Base-by-base conservation (phyloP, 2,888 invertebrate genomes). In the Chrysolina americana region DNA sequence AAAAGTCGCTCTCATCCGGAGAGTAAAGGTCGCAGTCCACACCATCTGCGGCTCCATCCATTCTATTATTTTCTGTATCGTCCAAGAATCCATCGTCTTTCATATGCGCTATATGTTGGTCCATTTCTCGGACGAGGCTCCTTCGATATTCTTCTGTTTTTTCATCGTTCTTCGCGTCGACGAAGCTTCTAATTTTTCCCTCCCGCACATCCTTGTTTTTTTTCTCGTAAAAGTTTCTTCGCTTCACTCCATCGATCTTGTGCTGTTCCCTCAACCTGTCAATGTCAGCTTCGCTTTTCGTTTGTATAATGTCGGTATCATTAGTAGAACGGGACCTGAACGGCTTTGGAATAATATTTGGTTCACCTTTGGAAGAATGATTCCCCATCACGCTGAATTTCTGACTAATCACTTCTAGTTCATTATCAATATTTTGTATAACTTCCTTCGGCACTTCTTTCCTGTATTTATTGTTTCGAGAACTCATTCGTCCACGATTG, bases 41-140 rank as follows among this genome's bases (percentile, higher is more conserved):
- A 28, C n/a, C 59, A 28, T 13, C 11, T 23, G 13, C 9, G 41
- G 4, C 17, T 56, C 10, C 47, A 9, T 21, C 44, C 10, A 28
- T 23, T 1, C 53, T 13, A n/a, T 48, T 4, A 69, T 73, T 71
- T 44, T 68, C 79, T 13, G 75, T 65, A 0, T 80, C 79, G 48
- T 81, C 82, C 9, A 78, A 48, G 41, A 80, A 81, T 0, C 82
- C 81, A 66, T 82, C 81, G 13, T 68, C 66, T 70, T 71, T 75
- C 82, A 82, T 81, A 59, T 82, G 75, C 36, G 78, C 80, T n/a
- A 81, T 13, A 68, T 78, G 78, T 9, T 71, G 50, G 70, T 83
- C 82, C 73, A 83, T 79, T 74, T 80, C 76, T 13, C 62, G 28
- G 11, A 81, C 75, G 17, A 81, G 47, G 62, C 76, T 81, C 73